Evolutionary conservation across 2,113 vertebrate genomes (phyloP).

Genomic region (Pangasianodon hypophthalmus): DNA sequence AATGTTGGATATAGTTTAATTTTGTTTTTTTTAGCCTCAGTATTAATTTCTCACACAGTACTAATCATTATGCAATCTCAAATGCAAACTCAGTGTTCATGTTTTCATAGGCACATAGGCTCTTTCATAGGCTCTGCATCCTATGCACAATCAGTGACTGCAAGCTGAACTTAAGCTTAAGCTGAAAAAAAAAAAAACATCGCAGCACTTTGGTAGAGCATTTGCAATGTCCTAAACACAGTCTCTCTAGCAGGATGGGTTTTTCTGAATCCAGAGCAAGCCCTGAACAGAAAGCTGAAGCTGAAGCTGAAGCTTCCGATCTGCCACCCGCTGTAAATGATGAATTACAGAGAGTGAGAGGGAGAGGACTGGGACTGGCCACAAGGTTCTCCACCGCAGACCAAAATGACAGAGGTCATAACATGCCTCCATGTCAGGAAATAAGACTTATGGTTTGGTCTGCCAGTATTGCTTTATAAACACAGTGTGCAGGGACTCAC

Average conservation of each 20-base stretch:
- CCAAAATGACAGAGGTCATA: conserved; percentile 70
- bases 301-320: conserved; percentile 11
- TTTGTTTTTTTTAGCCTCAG: background rate
- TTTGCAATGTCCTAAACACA: background rate
- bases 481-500: conserved; percentile 48
- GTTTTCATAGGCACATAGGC: background rate
- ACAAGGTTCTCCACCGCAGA: conserved; percentile 62
- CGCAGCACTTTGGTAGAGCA: background rate
- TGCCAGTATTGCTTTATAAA: conserved; percentile 52
- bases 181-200: background rate
- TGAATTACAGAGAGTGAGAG: conserved; percentile 57
- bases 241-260: background rate
- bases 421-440: conserved; percentile 64
- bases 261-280: background rate
- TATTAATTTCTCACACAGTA: background rate
- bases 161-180: background rate
- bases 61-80: background rate
- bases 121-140: background rate
- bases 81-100: background rate
- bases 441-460: conserved; percentile 55
- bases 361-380: conserved; percentile 61
- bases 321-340: conserved; percentile 48
- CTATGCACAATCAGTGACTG: background rate
- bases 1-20: background rate
- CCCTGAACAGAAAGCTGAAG: conserved; percentile 12